phyloP scores from a whole-genome alignment of 2,888 invertebrate genomes.

The Drosophila anomelani region DNA sequence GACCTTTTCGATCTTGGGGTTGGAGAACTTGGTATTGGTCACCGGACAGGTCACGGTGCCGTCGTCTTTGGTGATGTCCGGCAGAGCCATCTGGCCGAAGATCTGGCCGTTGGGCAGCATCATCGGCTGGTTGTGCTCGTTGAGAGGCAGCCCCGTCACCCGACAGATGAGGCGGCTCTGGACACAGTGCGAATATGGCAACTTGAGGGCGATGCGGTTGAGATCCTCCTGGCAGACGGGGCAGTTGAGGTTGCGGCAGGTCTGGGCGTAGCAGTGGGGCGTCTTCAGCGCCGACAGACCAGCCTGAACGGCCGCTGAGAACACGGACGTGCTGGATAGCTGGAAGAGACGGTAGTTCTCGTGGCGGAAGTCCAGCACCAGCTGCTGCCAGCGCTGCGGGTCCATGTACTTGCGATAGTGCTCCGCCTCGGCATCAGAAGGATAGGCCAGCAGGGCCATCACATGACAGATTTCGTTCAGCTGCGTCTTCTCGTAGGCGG shows the following conservation, averaged over 20 bases:
- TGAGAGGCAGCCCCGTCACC: conserved; percentile 95
- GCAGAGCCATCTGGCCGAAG: conserved; percentile 96
- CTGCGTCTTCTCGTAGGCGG: conserved; percentile 94
- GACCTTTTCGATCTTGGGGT: conserved; percentile 97
- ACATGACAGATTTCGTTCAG: conserved; percentile 95
- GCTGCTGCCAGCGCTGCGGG: conserved; percentile 90
- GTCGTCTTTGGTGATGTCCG: conserved; percentile 96
- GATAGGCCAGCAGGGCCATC: conserved; percentile 98
- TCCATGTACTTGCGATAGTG: conserved; percentile 90
- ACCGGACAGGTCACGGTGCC: conserved; percentile 97
- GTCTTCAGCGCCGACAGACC: conserved; percentile 98
- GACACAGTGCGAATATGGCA: conserved; percentile 98
- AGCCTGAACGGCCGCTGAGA: conserved; percentile 92
- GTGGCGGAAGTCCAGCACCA: conserved; percentile 95
- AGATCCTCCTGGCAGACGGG: conserved; percentile 96
- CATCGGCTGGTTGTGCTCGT: conserved; percentile 99
- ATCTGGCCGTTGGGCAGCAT: conserved; percentile 99
- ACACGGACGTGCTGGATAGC: conserved; percentile 94
- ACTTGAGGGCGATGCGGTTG: conserved; percentile 92
- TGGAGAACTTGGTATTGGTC: conserved; percentile 95
- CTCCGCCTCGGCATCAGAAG: conserved; percentile 90
- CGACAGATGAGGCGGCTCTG: conserved; percentile 97
- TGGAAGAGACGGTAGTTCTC: conserved; percentile 98
- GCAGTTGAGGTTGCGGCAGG: conserved; percentile 92
- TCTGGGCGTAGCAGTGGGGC: conserved; percentile 92